A percentile compares a stretch with the other conserved stretches of the same genome.
phyloP scores from a whole-genome alignment of 2,797 vertebrate species.

The Phyllotis vaccarum region DNA sequence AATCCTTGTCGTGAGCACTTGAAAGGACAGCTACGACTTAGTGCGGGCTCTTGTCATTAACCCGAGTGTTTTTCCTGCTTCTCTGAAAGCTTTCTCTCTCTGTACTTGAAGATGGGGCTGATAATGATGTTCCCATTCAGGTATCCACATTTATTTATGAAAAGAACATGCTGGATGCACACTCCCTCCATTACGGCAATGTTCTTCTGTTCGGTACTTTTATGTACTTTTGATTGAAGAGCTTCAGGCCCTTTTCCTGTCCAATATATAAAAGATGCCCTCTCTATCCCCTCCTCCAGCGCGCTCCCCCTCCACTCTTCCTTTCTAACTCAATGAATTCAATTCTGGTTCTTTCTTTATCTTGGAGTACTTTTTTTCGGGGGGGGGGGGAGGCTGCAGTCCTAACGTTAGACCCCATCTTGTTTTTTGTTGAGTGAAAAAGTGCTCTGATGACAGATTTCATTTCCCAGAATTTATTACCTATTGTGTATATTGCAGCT shows the following conservation, averaged over 20 bases:
- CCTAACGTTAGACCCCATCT: constrained; percentile 68
- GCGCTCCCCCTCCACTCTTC: neutral
- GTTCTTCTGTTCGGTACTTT: constrained; percentile 51
- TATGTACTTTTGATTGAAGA: constrained; percentile 56
- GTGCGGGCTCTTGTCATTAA: constrained; percentile 72
- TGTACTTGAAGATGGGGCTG: constrained; percentile 52
- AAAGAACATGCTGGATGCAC: neutral
- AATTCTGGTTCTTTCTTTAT: constrained; percentile 73
- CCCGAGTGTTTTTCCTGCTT: constrained; percentile 52
- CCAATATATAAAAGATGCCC: constrained; percentile 22
- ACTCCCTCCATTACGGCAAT: neutral
- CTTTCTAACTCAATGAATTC: constrained; percentile 67
- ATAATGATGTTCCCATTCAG: constrained; percentile 65
- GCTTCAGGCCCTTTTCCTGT: constrained; percentile 55
- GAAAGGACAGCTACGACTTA: constrained; percentile 69
- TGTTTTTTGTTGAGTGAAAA: constrained; percentile 68
- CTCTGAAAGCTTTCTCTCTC: constrained; percentile 46
- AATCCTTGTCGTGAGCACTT: constrained; percentile 72
- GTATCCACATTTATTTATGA: constrained; percentile 66
- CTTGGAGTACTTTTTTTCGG: neutral
- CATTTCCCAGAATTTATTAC: constrained; percentile 80
- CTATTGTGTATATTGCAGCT: constrained; percentile 71
- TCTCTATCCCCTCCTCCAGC: neutral
- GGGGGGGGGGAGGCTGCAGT: neutral
- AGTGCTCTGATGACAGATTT: constrained; percentile 75